Conservation (phyloP, 2,888 invertebrate genomes). For the Crocallis elinguaria region DNA sequence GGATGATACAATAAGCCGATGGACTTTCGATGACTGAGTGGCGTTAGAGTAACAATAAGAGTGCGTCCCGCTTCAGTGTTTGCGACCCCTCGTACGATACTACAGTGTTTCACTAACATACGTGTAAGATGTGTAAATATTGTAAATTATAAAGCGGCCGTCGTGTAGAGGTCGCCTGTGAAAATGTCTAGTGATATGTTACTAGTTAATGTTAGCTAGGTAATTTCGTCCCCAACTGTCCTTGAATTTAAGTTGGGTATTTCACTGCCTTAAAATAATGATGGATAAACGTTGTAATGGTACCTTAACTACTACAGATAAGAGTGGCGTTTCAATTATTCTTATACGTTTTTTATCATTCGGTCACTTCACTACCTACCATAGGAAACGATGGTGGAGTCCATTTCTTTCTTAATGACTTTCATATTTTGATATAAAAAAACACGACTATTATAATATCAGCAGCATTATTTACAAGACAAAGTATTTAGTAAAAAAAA, state of each 20-base stretch:
- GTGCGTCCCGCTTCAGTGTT: constrained; percentile 74
- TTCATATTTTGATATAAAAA: constrained; percentile 36
- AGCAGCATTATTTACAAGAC: constrained; percentile 35
- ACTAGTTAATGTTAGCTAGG: constrained; percentile 84
- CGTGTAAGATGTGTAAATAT: constrained; percentile 82
- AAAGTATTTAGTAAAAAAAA: constrained; percentile 41
- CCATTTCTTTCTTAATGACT: constrained; percentile 28
- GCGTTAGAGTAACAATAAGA: constrained; percentile 55
- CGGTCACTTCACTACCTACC: constrained; percentile 50
- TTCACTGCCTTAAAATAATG: constrained; percentile 84
- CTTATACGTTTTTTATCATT: constrained; percentile 62
- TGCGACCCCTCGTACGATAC: constrained; percentile 54
- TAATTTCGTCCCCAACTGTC: constrained; percentile 84
- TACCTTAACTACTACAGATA: constrained; percentile 78
- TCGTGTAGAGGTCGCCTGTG: constrained; percentile 79
- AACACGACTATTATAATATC: constrained; percentile 27
- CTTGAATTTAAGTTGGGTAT: constrained; percentile 83
- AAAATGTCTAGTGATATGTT: constrained; percentile 81
- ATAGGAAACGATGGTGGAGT: constrained; percentile 31
- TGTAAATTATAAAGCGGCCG: constrained; percentile 80
- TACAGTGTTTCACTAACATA: constrained; percentile 63
- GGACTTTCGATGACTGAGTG: constrained; percentile 82
- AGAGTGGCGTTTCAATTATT: constrained; percentile 69
- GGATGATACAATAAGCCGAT: constrained; percentile 77
- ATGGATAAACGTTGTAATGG: constrained; percentile 73